Evolutionary conservation across 1,140 invertebrate genomes (phyloP).

Genomic region (Druon quercuslanigerum): DNA sequence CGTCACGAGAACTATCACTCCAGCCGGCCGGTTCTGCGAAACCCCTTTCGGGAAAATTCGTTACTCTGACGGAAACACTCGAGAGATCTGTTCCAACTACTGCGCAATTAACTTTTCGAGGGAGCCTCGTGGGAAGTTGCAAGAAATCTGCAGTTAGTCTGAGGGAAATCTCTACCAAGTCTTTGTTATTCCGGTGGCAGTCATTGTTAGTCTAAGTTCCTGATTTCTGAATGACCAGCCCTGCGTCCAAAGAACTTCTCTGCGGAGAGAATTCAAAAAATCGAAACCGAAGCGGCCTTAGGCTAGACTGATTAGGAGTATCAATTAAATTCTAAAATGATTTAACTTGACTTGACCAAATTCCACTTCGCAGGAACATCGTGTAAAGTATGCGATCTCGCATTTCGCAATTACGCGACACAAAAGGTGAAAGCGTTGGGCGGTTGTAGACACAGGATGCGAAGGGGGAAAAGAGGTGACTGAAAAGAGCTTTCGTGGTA

Average conservation of each 20-base stretch:
- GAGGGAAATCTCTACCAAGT: no score
- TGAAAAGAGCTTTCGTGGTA: conserved; percentile 33
- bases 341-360: conserved; percentile 9
- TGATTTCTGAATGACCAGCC: no score
- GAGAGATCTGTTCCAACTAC: no score
- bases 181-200: no score
- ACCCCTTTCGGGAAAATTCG: no score
- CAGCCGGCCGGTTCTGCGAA: no score
- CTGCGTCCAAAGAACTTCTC: conserved; percentile 7
- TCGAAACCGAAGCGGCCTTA: conserved; percentile 38
- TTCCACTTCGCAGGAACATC: conserved; percentile 18
- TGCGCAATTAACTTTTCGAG: no score
- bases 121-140: no score
- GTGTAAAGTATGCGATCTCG: conserved; percentile 53
- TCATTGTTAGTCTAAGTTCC: no score
- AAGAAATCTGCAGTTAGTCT: no score
- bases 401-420: conserved; percentile 38
- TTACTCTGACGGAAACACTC: no score
- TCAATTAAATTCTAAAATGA: conserved; percentile 20
- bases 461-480: conserved; percentile 30
- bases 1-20: no score
- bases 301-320: neutral
- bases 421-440: conserved; percentile 48
- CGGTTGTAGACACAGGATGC: conserved; percentile 11
- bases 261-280: neutral